Conservation (phyloP, 2,888 invertebrate genomes). For the Pristionchus arcanus region DNA sequence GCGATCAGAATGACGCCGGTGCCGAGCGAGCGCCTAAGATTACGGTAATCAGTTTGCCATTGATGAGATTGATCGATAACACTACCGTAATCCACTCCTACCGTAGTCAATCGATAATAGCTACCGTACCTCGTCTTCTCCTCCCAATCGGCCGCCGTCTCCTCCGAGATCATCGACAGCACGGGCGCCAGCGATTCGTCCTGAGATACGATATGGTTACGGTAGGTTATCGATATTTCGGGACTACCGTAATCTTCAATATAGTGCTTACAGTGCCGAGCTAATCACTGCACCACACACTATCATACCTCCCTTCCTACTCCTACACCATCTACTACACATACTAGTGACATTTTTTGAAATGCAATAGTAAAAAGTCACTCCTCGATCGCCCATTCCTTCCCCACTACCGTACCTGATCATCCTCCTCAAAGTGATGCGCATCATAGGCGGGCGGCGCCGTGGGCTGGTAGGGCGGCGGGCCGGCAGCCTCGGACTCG, state of each 20-base stretch:
- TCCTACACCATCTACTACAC: background rate
- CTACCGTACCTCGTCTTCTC: slow-evolving; percentile 55
- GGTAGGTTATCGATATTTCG: background rate
- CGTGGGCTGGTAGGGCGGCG: slow-evolving; percentile 70
- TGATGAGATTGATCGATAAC: background rate
- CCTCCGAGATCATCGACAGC: slow-evolving; percentile 66
- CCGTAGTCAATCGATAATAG: background rate
- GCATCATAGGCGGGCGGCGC: slow-evolving; percentile 72
- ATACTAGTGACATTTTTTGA: background rate
- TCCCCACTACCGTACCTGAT: slow-evolving; percentile 30
- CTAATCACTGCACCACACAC: background rate
- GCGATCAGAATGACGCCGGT: slow-evolving; percentile 75
- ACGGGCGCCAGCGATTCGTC: slow-evolving; percentile 59
- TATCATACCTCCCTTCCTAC: background rate
- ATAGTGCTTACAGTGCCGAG: too few relatives aligned
- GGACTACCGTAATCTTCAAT: background rate
- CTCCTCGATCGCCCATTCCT: background rate
- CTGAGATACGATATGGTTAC: slow-evolving; percentile 54
- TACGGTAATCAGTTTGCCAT: background rate
- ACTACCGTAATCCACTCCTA: background rate
- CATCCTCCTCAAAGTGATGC: slow-evolving; percentile 55
- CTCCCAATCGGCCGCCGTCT: slow-evolving; percentile 60
- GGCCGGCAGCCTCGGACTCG: slow-evolving; percentile 49
- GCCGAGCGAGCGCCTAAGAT: slow-evolving; percentile 57
- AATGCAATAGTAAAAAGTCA: background rate